Percentiles rank a stretch among this genome's conserved stretches.
Evolutionary conservation across 2,888 invertebrate species (phyloP).

Genomic region (Syritta pipiens): DNA sequence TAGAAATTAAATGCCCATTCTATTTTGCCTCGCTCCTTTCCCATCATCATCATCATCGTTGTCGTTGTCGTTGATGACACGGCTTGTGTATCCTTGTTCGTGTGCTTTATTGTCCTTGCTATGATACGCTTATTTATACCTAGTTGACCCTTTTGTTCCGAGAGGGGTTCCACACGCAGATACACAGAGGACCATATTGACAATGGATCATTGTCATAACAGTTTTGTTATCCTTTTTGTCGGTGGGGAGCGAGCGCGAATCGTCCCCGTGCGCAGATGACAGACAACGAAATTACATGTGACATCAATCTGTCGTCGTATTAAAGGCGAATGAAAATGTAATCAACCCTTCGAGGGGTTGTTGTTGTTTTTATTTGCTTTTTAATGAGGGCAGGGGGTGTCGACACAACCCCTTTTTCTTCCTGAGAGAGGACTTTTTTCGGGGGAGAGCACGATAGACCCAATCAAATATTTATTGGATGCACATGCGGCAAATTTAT

Average conservation of each 20-base stretch:
- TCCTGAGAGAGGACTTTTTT: background rate
- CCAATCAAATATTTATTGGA: slow-evolving; percentile 63
- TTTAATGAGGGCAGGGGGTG: background rate
- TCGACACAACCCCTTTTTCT: slow-evolving; percentile 32
- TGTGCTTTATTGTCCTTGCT: slow-evolving; percentile 42
- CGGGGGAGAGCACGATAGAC: slow-evolving; percentile 22
- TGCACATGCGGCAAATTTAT: slow-evolving; percentile 56
- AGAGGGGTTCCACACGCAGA: background rate
- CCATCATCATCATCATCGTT: slow-evolving; percentile 21
- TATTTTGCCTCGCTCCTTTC: slow-evolving; percentile 11
- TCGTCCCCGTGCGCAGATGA: background rate
- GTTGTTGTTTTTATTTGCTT: slow-evolving; percentile 28
- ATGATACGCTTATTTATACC: slow-evolving; percentile 64
- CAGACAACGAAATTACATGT: slow-evolving; percentile 27
- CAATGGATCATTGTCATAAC: slow-evolving; percentile 63
- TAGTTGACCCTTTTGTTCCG: slow-evolving; percentile 57
- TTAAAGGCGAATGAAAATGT: slow-evolving; percentile 44
- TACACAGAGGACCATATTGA: slow-evolving; percentile 56
- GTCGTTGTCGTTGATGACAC: background rate
- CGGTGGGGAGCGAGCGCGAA: background rate
- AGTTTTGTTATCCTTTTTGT: slow-evolving; percentile 46
- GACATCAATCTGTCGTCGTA: slow-evolving; percentile 57
- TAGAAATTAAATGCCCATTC: slow-evolving; percentile 59
- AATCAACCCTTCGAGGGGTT: slow-evolving; percentile 42
- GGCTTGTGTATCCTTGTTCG: slow-evolving; percentile 6